phyloP scores from a whole-genome alignment of 2,113 vertebrate genomes.

The Hypocryptadius cinnamomeus region DNA sequence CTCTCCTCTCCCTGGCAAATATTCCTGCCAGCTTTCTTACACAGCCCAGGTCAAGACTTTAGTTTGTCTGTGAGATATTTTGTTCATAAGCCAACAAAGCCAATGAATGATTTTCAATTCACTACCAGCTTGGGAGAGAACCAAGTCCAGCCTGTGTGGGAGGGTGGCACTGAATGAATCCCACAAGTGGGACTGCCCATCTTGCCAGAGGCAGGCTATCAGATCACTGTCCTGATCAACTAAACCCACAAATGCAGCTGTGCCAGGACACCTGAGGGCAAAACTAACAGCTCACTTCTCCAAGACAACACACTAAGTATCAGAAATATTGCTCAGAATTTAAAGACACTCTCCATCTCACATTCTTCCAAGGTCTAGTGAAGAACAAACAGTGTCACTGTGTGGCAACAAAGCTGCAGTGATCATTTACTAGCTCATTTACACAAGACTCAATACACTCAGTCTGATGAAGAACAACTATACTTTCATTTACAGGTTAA shows the following conservation, averaged over 20 bases:
- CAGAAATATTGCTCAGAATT: not conserved
- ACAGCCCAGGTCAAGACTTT: not conserved
- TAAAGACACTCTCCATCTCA: not conserved
- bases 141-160: not conserved
- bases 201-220: not conserved
- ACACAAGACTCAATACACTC: not conserved
- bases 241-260: not conserved
- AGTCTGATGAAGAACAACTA: not conserved
- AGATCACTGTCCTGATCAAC: not conserved
- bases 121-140: not conserved
- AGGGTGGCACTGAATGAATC: not conserved
- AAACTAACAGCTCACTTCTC: not conserved
- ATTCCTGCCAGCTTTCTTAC: not conserved
- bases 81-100: not conserved
- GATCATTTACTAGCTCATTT: not conserved
- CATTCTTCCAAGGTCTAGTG: not conserved
- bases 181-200: not conserved
- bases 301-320: not conserved
- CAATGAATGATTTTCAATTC: not conserved
- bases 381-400: not conserved
- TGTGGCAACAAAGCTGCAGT: not conserved
- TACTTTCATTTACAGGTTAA: not conserved
- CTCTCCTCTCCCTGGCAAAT: not conserved
- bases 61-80: not conserved
- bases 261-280: not conserved